Evolutionary conservation across 2,113 vertebrate genomes (phyloP).

Genomic region (Cebus imitator): DNA sequence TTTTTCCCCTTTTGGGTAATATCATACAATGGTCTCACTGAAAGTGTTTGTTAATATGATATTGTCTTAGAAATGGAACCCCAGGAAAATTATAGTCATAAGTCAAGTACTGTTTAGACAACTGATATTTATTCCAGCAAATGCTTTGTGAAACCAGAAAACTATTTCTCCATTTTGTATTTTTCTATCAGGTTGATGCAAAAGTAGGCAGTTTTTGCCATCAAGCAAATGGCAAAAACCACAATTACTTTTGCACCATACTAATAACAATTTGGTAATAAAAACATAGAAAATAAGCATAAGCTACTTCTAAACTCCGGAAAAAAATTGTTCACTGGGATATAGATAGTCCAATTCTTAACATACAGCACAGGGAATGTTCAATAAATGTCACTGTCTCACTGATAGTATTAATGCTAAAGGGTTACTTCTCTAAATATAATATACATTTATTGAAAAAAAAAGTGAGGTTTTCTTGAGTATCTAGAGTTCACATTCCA

Average conservation of each 20-base stretch:
- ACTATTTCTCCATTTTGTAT: conserved; percentile 18
- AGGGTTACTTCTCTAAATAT: conserved; percentile 39
- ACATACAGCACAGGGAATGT: not conserved
- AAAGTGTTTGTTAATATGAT: not conserved
- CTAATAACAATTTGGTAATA: not conserved
- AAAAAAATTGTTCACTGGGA: not conserved
- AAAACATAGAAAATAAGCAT: conserved; percentile 47
- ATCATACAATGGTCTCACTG: not conserved
- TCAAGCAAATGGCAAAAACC: no score
- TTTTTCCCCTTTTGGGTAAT: not conserved
- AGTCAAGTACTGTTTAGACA: conserved; percentile 33
- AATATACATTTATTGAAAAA: not conserved
- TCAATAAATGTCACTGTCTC: not conserved
- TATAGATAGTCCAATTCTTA: not conserved
- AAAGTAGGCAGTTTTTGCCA: no score
- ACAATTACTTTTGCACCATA: no score
- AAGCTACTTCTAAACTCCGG: conserved; percentile 31
- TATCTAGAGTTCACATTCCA: conserved; percentile 32
- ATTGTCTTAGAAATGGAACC: conserved; percentile 34
- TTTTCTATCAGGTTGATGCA: conserved; percentile 20
- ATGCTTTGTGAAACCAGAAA: conserved; percentile 44
- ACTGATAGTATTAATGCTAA: not conserved
- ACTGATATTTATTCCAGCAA: conserved; percentile 35
- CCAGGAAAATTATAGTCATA: conserved; percentile 27
- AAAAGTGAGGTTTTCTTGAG: not conserved